Base-by-base conservation (phyloP, 2,888 invertebrate species). In the Dolichomitus sp. region DNA sequence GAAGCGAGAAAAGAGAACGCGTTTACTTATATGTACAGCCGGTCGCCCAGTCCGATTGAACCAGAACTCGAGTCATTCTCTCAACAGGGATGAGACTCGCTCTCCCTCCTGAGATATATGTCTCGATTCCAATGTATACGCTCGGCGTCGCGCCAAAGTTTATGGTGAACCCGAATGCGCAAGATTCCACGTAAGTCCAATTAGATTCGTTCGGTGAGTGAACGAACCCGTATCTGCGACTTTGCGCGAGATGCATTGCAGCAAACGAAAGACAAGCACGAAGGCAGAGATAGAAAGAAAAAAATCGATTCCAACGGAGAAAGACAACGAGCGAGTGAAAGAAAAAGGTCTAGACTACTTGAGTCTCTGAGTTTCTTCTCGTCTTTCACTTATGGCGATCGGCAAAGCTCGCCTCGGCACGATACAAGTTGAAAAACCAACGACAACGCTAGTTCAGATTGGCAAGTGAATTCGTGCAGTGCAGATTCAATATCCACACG, bases 161-260 rank as follows among this genome's bases (percentile, higher is more conserved):
- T 65, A 65, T 75, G 69, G 75, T 75, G 63, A 69, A 80, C 57
- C 75, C 42, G 61, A 40, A 37, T 19, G 59, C 69, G 54, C 68
- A 75, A 57, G 59, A 73, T 73, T 80, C 73, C 73, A 66, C 66
- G 66, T 66, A 80, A 73, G 73, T 66, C 79, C 79, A 80, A 80
- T 80, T 74, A 80, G 79, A 73, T 80, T 52, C 63, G 75, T 75
- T 68, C 69, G 80, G 42, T 40, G 59, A 73, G 59, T 37, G 61
- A 73, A 73, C 73, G 33, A 61, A 80, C 68, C 40, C 48, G 73
- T 73, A 66, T 65, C 14, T 54, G 59, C 33, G 7, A 9, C 30
- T 50, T 9, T 14, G 59, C 59, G 27, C 45, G 59, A 59, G 61
- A 48, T 30, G 40, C 61, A 33, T 61, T 57, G 30, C 27, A n/a